A percentile compares a stretch with the other conserved stretches of the same genome.
phyloP scores from a whole-genome alignment of 2,797 vertebrate species.

The Sebastes kiyomatsui region DNA sequence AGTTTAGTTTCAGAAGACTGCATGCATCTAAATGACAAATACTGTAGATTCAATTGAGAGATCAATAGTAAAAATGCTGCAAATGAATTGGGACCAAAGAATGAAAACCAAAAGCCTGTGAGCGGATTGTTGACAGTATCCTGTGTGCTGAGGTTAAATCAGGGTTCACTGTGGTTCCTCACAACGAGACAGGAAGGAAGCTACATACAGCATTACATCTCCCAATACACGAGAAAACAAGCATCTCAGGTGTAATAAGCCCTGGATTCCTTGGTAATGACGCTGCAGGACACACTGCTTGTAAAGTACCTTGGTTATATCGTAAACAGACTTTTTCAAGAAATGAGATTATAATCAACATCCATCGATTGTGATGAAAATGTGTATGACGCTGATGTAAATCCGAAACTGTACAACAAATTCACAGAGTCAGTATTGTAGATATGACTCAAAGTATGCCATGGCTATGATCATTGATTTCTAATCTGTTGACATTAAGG shows the following conservation, averaged over 20 bases:
- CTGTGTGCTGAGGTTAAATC: constrained; percentile 50
- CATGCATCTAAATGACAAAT: background rate
- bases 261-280: constrained; percentile 74
- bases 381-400: background rate
- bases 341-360: constrained; percentile 52
- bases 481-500: background rate
- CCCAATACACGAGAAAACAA: constrained; percentile 62
- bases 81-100: background rate
- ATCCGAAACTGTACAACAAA: background rate
- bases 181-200: constrained; percentile 74
- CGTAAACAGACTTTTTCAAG: constrained; percentile 14
- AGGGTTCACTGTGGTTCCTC: constrained; percentile 56
- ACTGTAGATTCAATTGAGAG: background rate
- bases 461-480: background rate
- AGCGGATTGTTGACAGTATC: constrained; percentile 25
- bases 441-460: background rate
- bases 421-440: background rate
- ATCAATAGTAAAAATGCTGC: background rate
- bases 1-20: background rate
- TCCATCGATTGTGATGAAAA: background rate
- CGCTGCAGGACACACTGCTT: constrained; percentile 40
- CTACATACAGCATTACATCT: constrained; percentile 54
- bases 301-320: constrained; percentile 40
- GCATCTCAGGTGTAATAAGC: constrained; percentile 43
- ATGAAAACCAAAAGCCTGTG: constrained; percentile 11